Percentiles rank a stretch among this genome's conserved stretches.
These are phyloP conservation scores for Panonychus citri DNA, from an alignment of 1,140 invertebrate species.

Conservation along the genomic window DNA sequence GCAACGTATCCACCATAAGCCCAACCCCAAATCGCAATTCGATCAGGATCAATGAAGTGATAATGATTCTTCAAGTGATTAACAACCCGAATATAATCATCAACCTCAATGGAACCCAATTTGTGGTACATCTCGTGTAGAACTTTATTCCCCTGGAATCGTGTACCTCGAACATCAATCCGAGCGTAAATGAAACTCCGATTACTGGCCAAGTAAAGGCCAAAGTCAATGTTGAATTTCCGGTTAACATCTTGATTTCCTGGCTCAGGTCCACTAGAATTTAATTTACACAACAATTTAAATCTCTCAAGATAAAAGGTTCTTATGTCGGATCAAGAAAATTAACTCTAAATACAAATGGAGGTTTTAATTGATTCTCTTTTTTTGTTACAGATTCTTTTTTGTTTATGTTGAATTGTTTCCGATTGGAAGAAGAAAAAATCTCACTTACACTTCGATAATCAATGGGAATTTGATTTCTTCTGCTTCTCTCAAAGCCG, in stretches of 20 bases:
- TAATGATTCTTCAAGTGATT: conserved; percentile 49
- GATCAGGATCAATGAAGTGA: conserved; percentile 62
- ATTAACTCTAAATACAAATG: too few relatives aligned
- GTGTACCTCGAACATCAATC: conserved; percentile 1
- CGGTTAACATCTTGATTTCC: conserved; percentile 4
- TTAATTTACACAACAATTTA: neutral
- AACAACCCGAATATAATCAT: conserved; percentile 1
- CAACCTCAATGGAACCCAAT: conserved; percentile 22
- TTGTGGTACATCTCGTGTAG: conserved; percentile 54
- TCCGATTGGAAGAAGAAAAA: neutral
- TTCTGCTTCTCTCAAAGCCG: conserved; percentile 58
- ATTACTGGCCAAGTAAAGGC: conserved; percentile 3
- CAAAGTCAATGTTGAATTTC: conserved; percentile 4
- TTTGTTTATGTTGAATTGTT: too few relatives aligned
- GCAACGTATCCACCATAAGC: conserved; percentile 75
- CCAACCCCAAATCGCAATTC: conserved; percentile 53
- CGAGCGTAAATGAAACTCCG: conserved; percentile 3
- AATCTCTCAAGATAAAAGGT: neutral
- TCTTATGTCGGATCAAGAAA: too few relatives aligned
- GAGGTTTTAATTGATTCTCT: neutral
- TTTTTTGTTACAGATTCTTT: too few relatives aligned
- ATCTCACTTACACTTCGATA: conserved; percentile 49
- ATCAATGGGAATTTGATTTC: conserved; percentile 70
- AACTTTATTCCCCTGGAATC: conserved; percentile 25
- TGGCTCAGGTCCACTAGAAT: neutral